Base-by-base conservation (phyloP, 2,888 invertebrate genomes). In the Drymonia ruficornis region DNA sequence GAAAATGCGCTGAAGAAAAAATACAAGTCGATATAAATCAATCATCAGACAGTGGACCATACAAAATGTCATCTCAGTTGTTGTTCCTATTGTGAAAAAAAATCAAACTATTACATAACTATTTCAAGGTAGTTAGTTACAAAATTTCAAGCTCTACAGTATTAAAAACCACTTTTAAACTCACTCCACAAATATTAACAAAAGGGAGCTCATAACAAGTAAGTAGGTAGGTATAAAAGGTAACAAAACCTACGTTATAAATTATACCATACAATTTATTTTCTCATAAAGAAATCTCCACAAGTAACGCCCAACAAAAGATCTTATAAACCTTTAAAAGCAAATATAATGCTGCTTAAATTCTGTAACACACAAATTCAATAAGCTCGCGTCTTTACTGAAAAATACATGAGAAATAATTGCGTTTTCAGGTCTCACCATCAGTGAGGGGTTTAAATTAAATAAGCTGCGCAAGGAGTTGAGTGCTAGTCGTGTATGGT, bases 351-450 rank as follows among this genome's bases (percentile, higher is more conserved):
- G 56, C 53, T 53, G 59, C 57, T 56, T 56, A 68, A 63, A 66
- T 64, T 16, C 52, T 46, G 34, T 48, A 55, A 59, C 50, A 53
- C 46, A 52, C 53, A 68, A 64, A 69, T 61, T 66, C 61, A 71
- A 72, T 70, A 66, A 63, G 42, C 45, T 47, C 52, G 49, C 56
- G 23, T 61, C 61, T 60, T 59, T 64, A 54, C 55, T 71, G 70
- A 66, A 70, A 70, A 71, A 70, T 72, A 70, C 66, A 70, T 64
- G 64, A 71, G 56, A 57, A 53, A 61, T 71, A 70, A 70, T 71
- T 72, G 54, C 50, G 56, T 69, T 70, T 63, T 54, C 65, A 49
- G 59, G 61, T 53, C 55, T 43, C 56, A 48, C 53, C 49, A 50
- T 61, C 60, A 43, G 42, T 16, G 50, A 45, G 28, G 18, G 50